phyloP scores from a whole-genome alignment of 2,113 vertebrate species.

The Tichodroma muraria region DNA sequence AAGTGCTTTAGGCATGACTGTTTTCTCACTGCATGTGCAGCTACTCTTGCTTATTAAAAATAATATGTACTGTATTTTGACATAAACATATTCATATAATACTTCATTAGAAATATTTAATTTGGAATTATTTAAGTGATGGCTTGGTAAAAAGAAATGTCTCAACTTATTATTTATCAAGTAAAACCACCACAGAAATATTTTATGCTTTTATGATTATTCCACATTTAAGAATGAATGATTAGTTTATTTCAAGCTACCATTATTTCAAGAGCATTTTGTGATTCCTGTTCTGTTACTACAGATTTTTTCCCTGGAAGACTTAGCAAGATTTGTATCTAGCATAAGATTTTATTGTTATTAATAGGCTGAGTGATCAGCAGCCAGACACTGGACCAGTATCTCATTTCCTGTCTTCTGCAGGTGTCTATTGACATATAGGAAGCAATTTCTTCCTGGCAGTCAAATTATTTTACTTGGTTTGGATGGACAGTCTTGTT shows the following conservation, averaged over 20 bases:
- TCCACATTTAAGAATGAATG: background rate
- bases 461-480: background rate
- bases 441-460: background rate
- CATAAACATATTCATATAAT: background rate
- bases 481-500: background rate
- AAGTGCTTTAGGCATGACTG: background rate
- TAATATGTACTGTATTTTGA: background rate
- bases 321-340: background rate
- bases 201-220: background rate
- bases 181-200: background rate
- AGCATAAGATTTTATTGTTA: background rate
- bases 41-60: background rate
- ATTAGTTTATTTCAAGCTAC: background rate
- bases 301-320: background rate
- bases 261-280: background rate
- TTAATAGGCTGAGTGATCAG: background rate
- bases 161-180: background rate
- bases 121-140: background rate
- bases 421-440: background rate
- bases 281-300: background rate
- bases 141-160: background rate
- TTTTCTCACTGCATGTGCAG: background rate
- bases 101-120: background rate
- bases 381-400: background rate
- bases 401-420: background rate